Base-by-base conservation (phyloP, 2,113 vertebrate species). In the Lamprologus callipterus region DNA sequence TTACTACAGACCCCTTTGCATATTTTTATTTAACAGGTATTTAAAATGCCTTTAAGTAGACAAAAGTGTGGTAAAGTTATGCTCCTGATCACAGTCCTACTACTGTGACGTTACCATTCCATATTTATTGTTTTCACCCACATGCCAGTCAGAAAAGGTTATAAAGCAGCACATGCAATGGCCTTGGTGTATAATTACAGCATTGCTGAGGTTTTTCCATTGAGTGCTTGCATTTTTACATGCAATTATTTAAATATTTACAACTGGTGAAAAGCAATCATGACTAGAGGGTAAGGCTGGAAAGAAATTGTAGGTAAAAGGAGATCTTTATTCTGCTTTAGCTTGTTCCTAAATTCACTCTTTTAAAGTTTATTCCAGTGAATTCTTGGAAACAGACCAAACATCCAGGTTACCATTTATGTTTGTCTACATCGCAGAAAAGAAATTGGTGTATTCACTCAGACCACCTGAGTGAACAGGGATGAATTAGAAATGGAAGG, bases 371-470 rank as follows among this genome's bases (percentile, higher is more conserved):
- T 26, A 45, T 17, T 26, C 5, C 2, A 73, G 37, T 73, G 21
- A 2, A 73, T 45, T 1, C 21, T 17, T 42, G 0, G 65, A 73
- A 73, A 33, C 3, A 1, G 37, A 45, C 1, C 65, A 45, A 73
- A 26, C 8, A 70, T 23, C 65, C 65, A 70, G 65, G 3, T 42
- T 42, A 42, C 21, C 13, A 10, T 73, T 42, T 73, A 4, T 73
- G 21, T 73, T 73, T 0, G 0, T 42, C 21, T 70, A 42, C 65
- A 26, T 45, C 0, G n/a, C 8, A 70, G 65, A 7, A 9, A 42
- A 70, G 58, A 70, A 23, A 16, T 70, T 16, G 37, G 35, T 70
- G n/a, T 0, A 14, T 23, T 63, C 0, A 63, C 0, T 65, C 31
- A n/a, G 31, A 37, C 31, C 31, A 65, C 60, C 60, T 65, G 60